Base-by-base conservation (phyloP, 2,797 vertebrate species). In the Paramormyrops hopkinsi region DNA sequence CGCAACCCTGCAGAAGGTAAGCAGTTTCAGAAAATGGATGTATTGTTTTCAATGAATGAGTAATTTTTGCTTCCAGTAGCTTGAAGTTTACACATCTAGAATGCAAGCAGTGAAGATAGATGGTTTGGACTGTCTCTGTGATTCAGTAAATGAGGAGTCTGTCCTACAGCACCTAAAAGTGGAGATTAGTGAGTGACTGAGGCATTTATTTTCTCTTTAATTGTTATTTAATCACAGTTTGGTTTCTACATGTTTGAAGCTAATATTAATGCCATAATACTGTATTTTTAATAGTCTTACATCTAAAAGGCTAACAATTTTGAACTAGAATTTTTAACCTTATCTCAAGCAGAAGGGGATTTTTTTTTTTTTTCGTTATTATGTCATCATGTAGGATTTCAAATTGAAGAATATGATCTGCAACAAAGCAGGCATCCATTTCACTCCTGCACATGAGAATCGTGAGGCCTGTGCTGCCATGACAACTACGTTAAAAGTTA, bases 381-480 rank as follows among this genome's bases (percentile, higher is more conserved):
- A 33, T 53, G 83, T 53, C 9, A 25, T 84, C 4, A 14, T 3
- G 19, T 33, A 22, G 14, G 6, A 29, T 29, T 86, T 53, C 19
- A 37, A 3, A 17, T 86, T 54, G 17, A 37, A 19, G 29, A 54
- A 87, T 8, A n/a, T 41, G 53, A n/a, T 29, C 53, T 54, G 85
- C 85, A 59, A 9, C 85, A 87, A 54, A n/a, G 14, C 50, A 54
- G 29, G 22, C 17, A 22, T 87, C 51, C 14, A 59, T 87, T 87
- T 56, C 17, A 37, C 3, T 87, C 50, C 19, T 12, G 37, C 19
- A 5, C 29, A 9, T 48, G 33, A 29, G 54, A 73, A 85, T 53
- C 33, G 54, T 44, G 65, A 11, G 86, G 79, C 14, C 88, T 84
- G 17, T 51, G 89, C 84, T 86, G 89, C 84, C 59, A 89, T 76